These are phyloP conservation scores for Tinamus major DNA, from an alignment of 2,797 vertebrate species.

Conservation along the genomic window DNA sequence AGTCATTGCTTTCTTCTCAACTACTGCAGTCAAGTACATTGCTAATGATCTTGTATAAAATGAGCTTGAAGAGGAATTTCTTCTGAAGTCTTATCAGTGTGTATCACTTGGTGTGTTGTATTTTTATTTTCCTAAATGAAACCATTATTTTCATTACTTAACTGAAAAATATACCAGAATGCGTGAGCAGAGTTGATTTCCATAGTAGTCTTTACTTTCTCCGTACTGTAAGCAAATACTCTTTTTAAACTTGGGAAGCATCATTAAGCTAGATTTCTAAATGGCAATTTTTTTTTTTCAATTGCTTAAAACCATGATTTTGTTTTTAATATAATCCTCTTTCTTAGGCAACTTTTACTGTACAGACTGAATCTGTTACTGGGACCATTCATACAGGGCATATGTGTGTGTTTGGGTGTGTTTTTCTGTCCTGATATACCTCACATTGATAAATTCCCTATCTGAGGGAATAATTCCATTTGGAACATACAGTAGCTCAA, in stretches of 20 bases:
- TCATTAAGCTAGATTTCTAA: neutral
- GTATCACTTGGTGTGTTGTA: neutral
- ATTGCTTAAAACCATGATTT: neutral
- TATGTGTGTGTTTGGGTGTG: neutral
- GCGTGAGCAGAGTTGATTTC: neutral
- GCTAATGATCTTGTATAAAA: neutral
- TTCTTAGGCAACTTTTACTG: neutral
- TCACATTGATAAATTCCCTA: neutral
- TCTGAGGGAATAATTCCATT: neutral
- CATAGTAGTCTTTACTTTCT: neutral
- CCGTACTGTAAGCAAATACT: neutral
- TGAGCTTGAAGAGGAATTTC: neutral
- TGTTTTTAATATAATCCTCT: neutral
- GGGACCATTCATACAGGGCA: neutral
- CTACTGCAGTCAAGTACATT: neutral
- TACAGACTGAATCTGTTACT: neutral
- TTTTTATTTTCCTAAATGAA: slow-evolving; percentile 26
- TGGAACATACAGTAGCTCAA: neutral
- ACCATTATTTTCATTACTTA: neutral
- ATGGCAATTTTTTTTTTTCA: neutral
- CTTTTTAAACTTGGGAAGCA: neutral
- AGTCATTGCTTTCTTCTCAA: neutral
- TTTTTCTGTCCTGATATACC: neutral
- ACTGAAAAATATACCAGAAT: neutral
- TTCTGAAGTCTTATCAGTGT: neutral